Evolutionary conservation across 2,888 invertebrate species (phyloP).

Genomic region (Piscicola geometra): DNA sequence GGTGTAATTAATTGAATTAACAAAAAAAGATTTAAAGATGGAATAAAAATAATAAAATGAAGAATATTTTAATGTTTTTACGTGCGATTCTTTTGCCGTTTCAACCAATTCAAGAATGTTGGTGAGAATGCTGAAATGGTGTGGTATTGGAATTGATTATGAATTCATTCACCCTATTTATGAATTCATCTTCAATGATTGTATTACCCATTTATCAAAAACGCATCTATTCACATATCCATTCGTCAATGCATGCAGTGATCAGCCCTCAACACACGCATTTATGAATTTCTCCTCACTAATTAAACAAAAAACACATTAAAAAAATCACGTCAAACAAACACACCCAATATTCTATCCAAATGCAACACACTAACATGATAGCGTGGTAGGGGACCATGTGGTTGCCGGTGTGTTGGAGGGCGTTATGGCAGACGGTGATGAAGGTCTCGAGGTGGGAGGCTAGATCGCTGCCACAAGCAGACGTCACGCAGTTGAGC

Average conservation of each 20-base stretch:
- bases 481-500: slow-evolving; percentile 67
- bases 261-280: too few relatives aligned
- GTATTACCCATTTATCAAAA: too few relatives aligned
- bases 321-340: too few relatives aligned
- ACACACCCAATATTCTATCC: too few relatives aligned
- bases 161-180: too few relatives aligned
- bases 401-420: slow-evolving; percentile 59
- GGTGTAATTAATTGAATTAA: slow-evolving; percentile 19
- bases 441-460: slow-evolving; percentile 65
- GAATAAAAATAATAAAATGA: too few relatives aligned
- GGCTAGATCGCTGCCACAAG: slow-evolving; percentile 67
- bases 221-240: not conserved
- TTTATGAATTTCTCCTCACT: too few relatives aligned
- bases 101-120: slow-evolving; percentile 24
- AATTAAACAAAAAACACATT: too few relatives aligned
- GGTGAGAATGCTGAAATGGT: slow-evolving; percentile 8
- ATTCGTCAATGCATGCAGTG: not conserved
- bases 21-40: slow-evolving; percentile 28
- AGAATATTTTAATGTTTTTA: not conserved
- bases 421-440: slow-evolving; percentile 59
- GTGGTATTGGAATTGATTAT: too few relatives aligned
- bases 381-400: slow-evolving; percentile 64
- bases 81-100: not conserved
- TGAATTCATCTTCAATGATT: not conserved
- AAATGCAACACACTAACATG: slow-evolving; percentile 50